Conservation (phyloP, 2,888 invertebrate genomes). For the Tenthredo notha region DNA sequence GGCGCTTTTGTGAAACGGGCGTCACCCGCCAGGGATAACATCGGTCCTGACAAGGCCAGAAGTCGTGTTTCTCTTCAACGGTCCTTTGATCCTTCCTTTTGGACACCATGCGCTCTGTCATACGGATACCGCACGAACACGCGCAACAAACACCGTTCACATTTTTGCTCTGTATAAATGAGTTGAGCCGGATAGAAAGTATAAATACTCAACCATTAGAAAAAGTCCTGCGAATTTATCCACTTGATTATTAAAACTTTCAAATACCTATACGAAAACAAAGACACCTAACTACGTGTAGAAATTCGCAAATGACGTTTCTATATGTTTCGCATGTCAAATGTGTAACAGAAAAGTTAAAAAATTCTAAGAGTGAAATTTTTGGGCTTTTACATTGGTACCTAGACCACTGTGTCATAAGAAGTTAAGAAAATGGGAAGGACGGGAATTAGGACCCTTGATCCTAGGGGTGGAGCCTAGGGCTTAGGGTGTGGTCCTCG, state of each 20-base stretch:
- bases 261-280: no score
- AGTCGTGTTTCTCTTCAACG: slow-evolving; percentile 51
- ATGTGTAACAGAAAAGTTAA: no score
- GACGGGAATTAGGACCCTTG: background rate
- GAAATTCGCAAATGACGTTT: no score
- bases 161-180: background rate
- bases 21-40: slow-evolving; percentile 43
- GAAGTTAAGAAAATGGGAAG: background rate
- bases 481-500: slow-evolving; percentile 72
- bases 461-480: slow-evolving; percentile 70
- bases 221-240: background rate
- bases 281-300: no score
- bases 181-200: background rate
- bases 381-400: background rate
- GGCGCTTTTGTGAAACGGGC: slow-evolving; percentile 40
- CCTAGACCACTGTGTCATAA: background rate
- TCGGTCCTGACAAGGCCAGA: slow-evolving; percentile 49
- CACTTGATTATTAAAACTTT: background rate
- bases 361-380: no score
- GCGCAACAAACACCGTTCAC: slow-evolving; percentile 42
- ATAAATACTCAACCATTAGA: background rate
- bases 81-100: slow-evolving; percentile 38
- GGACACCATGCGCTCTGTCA: slow-evolving; percentile 19
- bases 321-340: no score
- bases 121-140: slow-evolving; percentile 20